A percentile compares a stretch with the other conserved stretches of the same genome.
Evolutionary conservation across 2,113 vertebrate species (phyloP).

Genomic region (Paradisaea rubra): DNA sequence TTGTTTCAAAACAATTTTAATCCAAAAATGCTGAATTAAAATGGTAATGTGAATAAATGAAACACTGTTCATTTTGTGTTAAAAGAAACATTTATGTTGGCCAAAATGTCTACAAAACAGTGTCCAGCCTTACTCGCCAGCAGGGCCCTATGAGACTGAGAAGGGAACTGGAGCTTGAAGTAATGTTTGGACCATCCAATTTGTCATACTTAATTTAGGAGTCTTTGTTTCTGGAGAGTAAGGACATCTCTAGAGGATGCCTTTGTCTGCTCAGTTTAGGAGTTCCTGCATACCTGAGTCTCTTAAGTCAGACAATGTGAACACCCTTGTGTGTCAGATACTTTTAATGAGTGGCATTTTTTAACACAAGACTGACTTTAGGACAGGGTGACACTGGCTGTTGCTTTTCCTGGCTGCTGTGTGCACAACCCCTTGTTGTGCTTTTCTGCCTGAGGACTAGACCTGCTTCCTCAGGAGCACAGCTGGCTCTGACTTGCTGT

Average conservation of each 20-base stretch:
- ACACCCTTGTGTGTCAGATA: not conserved
- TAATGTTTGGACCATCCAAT: accelerated
- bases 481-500: not conserved
- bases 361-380: not conserved
- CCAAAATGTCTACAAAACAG: not conserved
- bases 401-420: not conserved
- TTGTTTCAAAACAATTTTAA: not conserved
- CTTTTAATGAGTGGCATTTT: not conserved
- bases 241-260: not conserved
- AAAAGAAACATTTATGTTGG: not conserved
- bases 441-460: not conserved
- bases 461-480: not conserved
- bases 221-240: not conserved
- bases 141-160: not conserved
- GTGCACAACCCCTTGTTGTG: accelerated
- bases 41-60: not conserved
- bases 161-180: not conserved
- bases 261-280: not conserved
- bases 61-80: not conserved
- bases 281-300: not conserved
- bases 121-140: not conserved
- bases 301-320: not conserved
- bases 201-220: not conserved
- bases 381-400: not conserved
- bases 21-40: not conserved